Base-by-base conservation (phyloP, 2,797 vertebrate genomes). In the Rhynchotus rufescens region DNA sequence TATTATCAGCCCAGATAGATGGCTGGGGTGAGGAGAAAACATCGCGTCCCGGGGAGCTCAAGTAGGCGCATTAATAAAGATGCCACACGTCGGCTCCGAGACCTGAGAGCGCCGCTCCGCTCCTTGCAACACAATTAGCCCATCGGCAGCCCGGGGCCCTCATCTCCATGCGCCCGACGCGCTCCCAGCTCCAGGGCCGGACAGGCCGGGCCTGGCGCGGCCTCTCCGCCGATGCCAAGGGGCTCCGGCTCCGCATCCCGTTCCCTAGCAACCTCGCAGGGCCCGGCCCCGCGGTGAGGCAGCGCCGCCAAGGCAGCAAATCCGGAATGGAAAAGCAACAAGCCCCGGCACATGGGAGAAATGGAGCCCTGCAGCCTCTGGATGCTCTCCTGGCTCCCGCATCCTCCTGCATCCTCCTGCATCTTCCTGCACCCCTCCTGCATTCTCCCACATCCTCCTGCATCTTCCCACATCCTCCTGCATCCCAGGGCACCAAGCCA, bases 1-100 rank as follows among this genome's bases (percentile, higher is more conserved):
- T 80, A 64, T 96, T 96, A 96, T 96, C 92, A 83, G 91, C 62
- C 85, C 89, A 94, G 95, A 96, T 96, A 96, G 96, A 96, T 95
- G 84, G 90, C 84, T 56, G 52, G 91, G 94, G 89, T 56, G 12
- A 83, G 86, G 62, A 94, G 81, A 90, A 92, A 87, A 84, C 90
- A 94, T 74, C n/a, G 79, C 30, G 16, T 93, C 93, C 95, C 92
- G 64, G 93, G 81, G 87, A 96, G 90, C 94, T 92, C 92, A 83
- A 95, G 90, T 65, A 88, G 79, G 92, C 51, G 38, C 89, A 95
- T 95, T 95, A 97, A 96, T 94, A 94, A 95, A 94, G 87, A 96
- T 95, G 89, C 93, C 82, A 89, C 69, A 78, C 2, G 4, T 91
- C 82, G 72, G 89, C 92, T 95, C 79, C 80, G 95, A 83, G 90